These are phyloP conservation scores for Ceramica pisi DNA, from an alignment of 2,888 invertebrate genomes.

Conservation along the genomic window DNA sequence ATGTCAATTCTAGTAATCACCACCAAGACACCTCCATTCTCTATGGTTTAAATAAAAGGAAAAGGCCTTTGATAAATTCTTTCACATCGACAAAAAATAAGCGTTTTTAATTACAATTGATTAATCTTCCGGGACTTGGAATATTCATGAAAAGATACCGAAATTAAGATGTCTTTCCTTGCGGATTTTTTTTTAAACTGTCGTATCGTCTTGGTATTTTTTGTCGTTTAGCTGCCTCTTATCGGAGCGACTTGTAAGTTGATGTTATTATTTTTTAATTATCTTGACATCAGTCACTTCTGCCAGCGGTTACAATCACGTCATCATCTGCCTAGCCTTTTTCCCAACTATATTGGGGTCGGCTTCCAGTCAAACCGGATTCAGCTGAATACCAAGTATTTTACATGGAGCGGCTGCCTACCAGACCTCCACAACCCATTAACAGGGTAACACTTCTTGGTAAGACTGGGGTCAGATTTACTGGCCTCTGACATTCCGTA, in stretches of 20 bases:
- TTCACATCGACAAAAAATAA: slow-evolving; percentile 34
- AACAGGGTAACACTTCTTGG: too few species aligned
- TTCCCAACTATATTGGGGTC: too few species aligned
- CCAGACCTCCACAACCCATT: too few species aligned
- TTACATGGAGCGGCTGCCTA: too few species aligned
- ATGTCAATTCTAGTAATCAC: not conserved
- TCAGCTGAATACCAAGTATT: too few species aligned
- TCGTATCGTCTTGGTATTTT: not conserved
- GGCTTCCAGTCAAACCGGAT: too few species aligned
- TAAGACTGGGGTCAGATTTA: too few species aligned
- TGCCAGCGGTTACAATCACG: too few species aligned
- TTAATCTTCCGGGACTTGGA: slow-evolving; percentile 32
- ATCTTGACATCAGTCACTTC: too few species aligned
- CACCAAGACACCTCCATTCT: not conserved
- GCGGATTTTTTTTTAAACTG: not conserved
- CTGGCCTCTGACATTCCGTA: too few species aligned
- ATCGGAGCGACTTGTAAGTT: not conserved
- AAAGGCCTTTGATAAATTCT: slow-evolving; percentile 5
- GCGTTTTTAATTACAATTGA: slow-evolving; percentile 53
- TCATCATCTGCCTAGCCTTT: too few species aligned
- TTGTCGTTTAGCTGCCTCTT: not conserved
- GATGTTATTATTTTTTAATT: too few species aligned
- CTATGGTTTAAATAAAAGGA: not conserved
- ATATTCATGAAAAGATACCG: slow-evolving; percentile 35
- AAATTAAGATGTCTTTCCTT: slow-evolving; percentile 20